A percentile compares a stretch with the other conserved stretches of the same genome.
Conservation (phyloP, 1,140 invertebrate species). For the Rhagoletis pomonella region DNA sequence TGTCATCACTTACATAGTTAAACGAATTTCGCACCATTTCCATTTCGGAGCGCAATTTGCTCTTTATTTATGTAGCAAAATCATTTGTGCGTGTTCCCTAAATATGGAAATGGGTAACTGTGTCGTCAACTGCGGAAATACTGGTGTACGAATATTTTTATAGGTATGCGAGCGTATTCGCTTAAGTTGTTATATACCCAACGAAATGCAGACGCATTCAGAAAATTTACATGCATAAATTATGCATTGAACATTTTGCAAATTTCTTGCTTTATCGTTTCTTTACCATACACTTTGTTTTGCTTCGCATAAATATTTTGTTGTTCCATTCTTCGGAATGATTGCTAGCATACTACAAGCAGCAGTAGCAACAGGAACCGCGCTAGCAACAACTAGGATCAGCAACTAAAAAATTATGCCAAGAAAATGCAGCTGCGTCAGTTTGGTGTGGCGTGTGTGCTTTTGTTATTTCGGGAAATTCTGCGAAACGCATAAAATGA, state of each 20-base stretch:
- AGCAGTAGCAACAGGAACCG: neutral
- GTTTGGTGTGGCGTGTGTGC: neutral
- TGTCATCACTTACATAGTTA: neutral
- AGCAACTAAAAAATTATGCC: constrained; percentile 28
- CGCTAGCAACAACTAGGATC: neutral
- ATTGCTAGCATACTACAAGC: neutral
- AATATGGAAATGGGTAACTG: constrained; percentile 37
- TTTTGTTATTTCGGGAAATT: constrained; percentile 21
- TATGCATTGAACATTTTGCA: constrained; percentile 43
- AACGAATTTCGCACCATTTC: neutral
- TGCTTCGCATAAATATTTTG: too few species aligned
- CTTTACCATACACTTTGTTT: neutral
- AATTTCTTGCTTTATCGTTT: neutral
- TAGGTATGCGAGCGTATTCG: neutral
- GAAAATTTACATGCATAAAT: constrained; percentile 51
- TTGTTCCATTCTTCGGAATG: neutral
- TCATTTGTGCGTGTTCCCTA: constrained; percentile 18
- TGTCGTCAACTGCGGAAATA: constrained; percentile 1
- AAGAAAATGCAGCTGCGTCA: constrained; percentile 24
- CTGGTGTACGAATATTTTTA: neutral
- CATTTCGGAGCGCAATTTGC: neutral
- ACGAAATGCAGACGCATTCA: constrained; percentile 7
- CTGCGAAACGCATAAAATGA: neutral
- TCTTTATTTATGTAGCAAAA: neutral
- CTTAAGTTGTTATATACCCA: neutral